Conservation (phyloP, 2,888 invertebrate species). For the Caenorhabditis imperialis region DNA sequence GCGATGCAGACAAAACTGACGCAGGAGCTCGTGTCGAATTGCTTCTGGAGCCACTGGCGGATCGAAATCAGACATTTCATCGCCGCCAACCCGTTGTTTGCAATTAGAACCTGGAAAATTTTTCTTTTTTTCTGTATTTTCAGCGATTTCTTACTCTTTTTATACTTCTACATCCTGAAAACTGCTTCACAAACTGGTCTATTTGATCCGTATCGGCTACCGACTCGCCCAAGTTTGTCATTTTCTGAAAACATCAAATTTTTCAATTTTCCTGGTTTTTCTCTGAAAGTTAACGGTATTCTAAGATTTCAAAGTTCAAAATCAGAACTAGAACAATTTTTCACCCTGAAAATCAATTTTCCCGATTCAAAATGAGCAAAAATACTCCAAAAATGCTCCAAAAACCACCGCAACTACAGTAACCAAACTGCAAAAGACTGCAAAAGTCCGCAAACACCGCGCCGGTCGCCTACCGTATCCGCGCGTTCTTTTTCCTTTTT, state of each 20-base stretch:
- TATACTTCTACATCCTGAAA: constrained; percentile 21
- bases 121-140: neutral
- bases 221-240: constrained; percentile 44
- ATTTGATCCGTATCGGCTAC: constrained; percentile 21
- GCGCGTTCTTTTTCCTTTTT: too few relatives aligned
- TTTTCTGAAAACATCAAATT: constrained; percentile 26
- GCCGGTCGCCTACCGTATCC: constrained; percentile 3
- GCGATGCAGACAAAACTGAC: constrained; percentile 48
- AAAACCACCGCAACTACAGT: too few relatives aligned
- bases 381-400: neutral
- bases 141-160: constrained; percentile 19
- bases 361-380: too few relatives aligned
- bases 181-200: constrained; percentile 38
- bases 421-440: too few relatives aligned
- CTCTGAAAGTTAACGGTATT: neutral
- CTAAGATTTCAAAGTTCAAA: neutral
- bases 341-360: neutral
- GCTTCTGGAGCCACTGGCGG: constrained; percentile 40
- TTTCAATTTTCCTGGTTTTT: neutral
- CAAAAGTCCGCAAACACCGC: constrained; percentile 8
- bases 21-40: constrained; percentile 12
- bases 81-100: constrained; percentile 54
- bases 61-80: constrained; percentile 48
- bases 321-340: too few relatives aligned
- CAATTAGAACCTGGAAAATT: constrained; percentile 47